Evolutionary conservation across 2,888 invertebrate species (phyloP), one percentile per base, ranked within the genome.

Genomic region (Odontomyia ornata): DNA sequence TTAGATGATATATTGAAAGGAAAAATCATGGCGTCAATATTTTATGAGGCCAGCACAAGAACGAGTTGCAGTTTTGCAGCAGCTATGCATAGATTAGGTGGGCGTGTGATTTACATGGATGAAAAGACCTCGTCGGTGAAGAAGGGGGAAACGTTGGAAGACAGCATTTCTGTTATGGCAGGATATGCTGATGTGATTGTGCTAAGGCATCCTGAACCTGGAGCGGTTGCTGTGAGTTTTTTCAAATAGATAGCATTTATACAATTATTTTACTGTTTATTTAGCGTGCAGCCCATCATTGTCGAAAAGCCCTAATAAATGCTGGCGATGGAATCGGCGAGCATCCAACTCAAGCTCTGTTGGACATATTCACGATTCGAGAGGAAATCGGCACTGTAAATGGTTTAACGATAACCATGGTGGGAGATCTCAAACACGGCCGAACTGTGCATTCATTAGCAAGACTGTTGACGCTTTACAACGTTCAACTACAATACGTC

Each of bases 361-460:
- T 99, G 11, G 99, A 99, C 84, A 92, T 99, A 2, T 99, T 98
- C 84, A 99, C 99, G 4, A 99, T 99, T 82, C 91, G 99, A 80
- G 98, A 99, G 88, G 99, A 99, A 89, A 96, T 99, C 79, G 99
- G 99, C 81, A 99, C 99, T 0, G 98, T 99, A 0, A 99, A 99
- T 84, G 97, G 97, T 0, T 89, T 99, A 11, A 98, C 96, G 0
- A 97, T 99, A 75, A 99, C 99, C 0, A 93, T 99, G 93, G 98
- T 99, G 23, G 99, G 99, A 4, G 99, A 99, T 87, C 88, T 99
- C 81, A 98, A 97, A 86, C 95, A 99, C 86, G 99, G 99, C 0
- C 91, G 99, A 47, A 99, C 99, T 1, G 99, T 99, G 0, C 99
- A 99, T 87, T 99, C 99, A 0, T 88, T 99, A 77, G 98, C 98